Evolutionary conservation across 2,888 invertebrate species (phyloP).

Genomic region (Hipparchia sbordonii): DNA sequence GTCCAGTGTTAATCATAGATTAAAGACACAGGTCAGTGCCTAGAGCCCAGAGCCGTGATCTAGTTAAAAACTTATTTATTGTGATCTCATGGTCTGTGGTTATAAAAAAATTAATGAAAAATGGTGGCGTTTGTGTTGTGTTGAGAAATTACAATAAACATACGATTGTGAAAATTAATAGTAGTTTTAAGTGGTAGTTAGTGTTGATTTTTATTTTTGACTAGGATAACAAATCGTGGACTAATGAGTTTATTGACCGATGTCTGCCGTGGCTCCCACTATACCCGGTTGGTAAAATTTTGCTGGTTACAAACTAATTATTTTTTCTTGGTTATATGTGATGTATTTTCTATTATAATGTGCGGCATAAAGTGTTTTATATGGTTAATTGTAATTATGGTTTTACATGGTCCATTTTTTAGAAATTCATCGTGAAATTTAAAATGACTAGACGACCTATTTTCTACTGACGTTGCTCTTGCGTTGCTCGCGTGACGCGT

Average conservation of each 20-base stretch:
- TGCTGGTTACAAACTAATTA: slow-evolving; percentile 45
- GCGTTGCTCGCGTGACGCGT: slow-evolving; percentile 72
- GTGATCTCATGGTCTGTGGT: no score
- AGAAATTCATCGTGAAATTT: slow-evolving; percentile 11
- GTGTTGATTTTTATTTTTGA: slow-evolving; percentile 39
- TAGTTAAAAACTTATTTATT: no score
- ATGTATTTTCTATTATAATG: neutral
- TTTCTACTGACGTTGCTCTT: slow-evolving; percentile 68
- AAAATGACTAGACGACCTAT: slow-evolving; percentile 62
- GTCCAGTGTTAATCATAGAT: no score
- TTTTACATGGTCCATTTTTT: neutral
- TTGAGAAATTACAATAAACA: slow-evolving; percentile 71
- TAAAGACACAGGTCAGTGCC: no score
- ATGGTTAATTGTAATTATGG: neutral
- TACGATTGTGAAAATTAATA: slow-evolving; percentile 52
- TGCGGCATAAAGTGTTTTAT: neutral
- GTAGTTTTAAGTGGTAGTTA: slow-evolving; percentile 43
- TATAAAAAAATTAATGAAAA: slow-evolving; percentile 49
- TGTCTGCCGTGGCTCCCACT: slow-evolving; percentile 82
- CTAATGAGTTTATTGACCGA: slow-evolving; percentile 81
- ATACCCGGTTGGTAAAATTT: slow-evolving; percentile 74
- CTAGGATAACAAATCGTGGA: slow-evolving; percentile 57
- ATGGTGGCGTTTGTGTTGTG: slow-evolving; percentile 80
- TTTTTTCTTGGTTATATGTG: slow-evolving; percentile 18
- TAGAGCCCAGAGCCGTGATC: no score